Conservation (phyloP, 2,888 invertebrate genomes). For the Oxyscelio sp. region DNA sequence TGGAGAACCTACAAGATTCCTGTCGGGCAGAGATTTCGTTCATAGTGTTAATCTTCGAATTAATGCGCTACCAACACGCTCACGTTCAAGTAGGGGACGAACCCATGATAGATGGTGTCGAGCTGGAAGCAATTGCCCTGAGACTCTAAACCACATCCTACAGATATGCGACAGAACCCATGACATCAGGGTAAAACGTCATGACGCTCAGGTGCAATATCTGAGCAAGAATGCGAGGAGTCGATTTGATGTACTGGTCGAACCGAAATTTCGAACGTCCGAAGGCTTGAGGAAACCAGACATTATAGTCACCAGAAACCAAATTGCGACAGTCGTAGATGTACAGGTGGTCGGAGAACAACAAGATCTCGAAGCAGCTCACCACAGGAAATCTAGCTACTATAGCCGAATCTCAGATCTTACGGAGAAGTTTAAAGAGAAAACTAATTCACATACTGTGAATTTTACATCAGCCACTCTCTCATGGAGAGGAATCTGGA, state of each 20-base stretch:
- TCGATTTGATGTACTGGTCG: background rate
- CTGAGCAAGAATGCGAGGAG: background rate
- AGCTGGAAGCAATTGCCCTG: slow-evolving; percentile 79
- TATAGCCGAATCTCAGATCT: too few species aligned
- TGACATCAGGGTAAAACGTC: background rate
- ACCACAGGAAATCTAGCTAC: too few species aligned
- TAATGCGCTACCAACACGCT: slow-evolving; percentile 66
- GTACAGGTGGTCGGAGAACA: too few species aligned
- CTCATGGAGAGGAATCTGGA: too few species aligned
- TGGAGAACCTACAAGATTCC: slow-evolving; percentile 65
- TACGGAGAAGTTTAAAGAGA: too few species aligned
- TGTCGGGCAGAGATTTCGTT: slow-evolving; percentile 82
- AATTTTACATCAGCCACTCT: too few species aligned
- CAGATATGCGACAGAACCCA: slow-evolving; percentile 8
- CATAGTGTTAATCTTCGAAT: slow-evolving; percentile 81
- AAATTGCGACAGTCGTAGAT: slow-evolving; percentile 80
- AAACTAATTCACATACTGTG: too few species aligned
- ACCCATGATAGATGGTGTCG: slow-evolving; percentile 55
- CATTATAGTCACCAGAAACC: slow-evolving; percentile 77
- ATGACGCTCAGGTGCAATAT: slow-evolving; percentile 2
- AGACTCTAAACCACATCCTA: slow-evolving; percentile 75
- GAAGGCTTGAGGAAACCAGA: slow-evolving; percentile 83
- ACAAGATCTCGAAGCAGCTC: too few species aligned
- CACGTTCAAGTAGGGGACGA: slow-evolving; percentile 79
- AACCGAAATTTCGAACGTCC: slow-evolving; percentile 36